Percentiles rank a stretch among this genome's conserved stretches.
phyloP scores from a whole-genome alignment of 2,113 vertebrate species.

The Baryphthengus martii region DNA sequence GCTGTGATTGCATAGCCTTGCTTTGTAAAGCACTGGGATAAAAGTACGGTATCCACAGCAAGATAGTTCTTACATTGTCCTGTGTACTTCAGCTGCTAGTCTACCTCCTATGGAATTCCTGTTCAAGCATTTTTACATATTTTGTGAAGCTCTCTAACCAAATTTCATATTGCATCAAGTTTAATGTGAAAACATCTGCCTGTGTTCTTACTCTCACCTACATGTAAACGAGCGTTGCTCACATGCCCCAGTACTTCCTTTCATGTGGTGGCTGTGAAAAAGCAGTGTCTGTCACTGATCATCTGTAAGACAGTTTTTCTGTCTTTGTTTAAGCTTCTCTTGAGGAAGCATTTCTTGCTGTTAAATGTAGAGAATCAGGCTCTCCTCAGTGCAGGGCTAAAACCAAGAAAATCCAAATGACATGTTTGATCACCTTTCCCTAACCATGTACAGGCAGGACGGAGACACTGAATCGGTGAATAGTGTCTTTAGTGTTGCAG shows the following conservation, averaged over 20 bases:
- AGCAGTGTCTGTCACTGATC: background rate
- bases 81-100: accelerated
- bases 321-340: background rate
- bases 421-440: background rate
- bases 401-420: background rate
- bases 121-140: accelerated
- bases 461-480: background rate
- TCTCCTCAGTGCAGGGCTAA: background rate
- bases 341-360: background rate
- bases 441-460: background rate
- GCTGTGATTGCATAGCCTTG: background rate
- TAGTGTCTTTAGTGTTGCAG: accelerated
- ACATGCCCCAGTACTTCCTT: accelerated
- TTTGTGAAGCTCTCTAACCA: background rate
- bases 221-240: background rate
- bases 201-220: background rate
- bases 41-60: background rate
- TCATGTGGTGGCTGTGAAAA: accelerated
- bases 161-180: background rate
- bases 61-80: background rate
- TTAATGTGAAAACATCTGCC: background rate
- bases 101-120: background rate
- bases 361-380: background rate
- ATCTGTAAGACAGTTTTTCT: background rate
- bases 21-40: background rate